Percentiles rank a stretch among this genome's conserved stretches.
Evolutionary conservation across 1,140 invertebrate species (phyloP).

Genomic region (Lordiphosa mommai): DNA sequence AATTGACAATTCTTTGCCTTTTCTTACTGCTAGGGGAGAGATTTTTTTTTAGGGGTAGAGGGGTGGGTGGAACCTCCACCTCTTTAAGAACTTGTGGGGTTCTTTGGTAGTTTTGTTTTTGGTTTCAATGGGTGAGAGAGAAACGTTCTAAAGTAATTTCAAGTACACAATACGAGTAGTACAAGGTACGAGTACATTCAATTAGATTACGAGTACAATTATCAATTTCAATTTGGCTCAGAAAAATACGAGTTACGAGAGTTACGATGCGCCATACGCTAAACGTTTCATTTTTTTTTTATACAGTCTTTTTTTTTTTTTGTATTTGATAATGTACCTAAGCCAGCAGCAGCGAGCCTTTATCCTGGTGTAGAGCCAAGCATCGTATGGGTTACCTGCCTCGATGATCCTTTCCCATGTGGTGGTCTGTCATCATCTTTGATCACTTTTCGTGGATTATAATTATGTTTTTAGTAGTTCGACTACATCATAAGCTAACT

Average conservation of each 20-base stretch:
- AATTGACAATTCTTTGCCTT: constrained; percentile 22
- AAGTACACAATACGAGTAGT: constrained; percentile 52
- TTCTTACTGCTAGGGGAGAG: constrained; percentile 45
- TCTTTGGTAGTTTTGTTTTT: constrained; percentile 16
- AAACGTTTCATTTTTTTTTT: constrained; percentile 36
- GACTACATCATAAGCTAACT: constrained; percentile 28
- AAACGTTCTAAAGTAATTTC: constrained; percentile 55
- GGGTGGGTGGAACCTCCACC: constrained; percentile 19
- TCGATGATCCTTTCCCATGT: constrained; percentile 12
- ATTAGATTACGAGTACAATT: constrained; percentile 50
- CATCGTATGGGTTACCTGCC: constrained; percentile 30
- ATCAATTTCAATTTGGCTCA: constrained; percentile 49
- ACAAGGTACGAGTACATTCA: constrained; percentile 43
- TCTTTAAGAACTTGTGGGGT: constrained; percentile 11
- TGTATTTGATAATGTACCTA: constrained; percentile 59
- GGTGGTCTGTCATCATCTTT: constrained; percentile 26
- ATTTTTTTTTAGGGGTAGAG: not conserved
- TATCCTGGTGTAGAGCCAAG: constrained; percentile 21
- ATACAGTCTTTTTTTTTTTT: constrained; percentile 9
- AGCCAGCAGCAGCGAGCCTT: constrained; percentile 32
- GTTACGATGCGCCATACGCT: constrained; percentile 70
- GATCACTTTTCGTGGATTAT: constrained; percentile 20
- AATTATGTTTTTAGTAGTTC: constrained; percentile 42
- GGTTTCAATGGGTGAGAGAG: constrained; percentile 40
- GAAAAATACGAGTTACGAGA: constrained; percentile 68